Conservation (phyloP, 2,113 vertebrate species). For the Zosterops pallidus region DNA sequence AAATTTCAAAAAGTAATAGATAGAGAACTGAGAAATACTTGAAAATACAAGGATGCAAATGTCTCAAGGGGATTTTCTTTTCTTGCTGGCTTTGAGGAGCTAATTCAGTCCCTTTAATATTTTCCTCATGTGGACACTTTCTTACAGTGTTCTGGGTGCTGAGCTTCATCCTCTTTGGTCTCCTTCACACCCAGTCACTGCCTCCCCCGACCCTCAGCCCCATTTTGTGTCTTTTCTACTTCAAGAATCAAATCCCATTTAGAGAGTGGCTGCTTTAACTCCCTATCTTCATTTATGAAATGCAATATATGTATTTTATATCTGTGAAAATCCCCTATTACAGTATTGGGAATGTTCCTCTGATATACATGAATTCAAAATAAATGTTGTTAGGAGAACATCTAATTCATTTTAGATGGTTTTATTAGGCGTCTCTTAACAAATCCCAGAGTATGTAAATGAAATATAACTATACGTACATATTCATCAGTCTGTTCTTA, state of each 20-base stretch:
- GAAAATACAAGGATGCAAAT: background rate
- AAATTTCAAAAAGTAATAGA: background rate
- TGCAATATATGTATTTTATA: background rate
- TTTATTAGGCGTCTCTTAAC: constrained; percentile 62
- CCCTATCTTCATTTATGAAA: background rate
- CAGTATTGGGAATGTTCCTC: constrained; percentile 18
- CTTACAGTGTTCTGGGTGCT: background rate
- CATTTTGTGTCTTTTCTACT: background rate
- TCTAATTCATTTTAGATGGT: constrained; percentile 58
- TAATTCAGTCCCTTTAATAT: background rate
- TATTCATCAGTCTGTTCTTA: constrained; percentile 71
- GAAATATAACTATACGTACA: constrained; percentile 68
- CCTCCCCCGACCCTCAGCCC: background rate
- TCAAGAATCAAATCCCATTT: background rate
- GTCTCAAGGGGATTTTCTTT: background rate
- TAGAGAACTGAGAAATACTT: background rate
- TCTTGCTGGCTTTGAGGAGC: background rate
- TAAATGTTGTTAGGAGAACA: constrained; percentile 55
- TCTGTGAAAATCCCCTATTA: background rate
- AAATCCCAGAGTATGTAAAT: constrained; percentile 68
- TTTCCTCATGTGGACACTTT: background rate
- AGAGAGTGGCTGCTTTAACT: background rate
- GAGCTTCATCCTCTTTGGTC: background rate
- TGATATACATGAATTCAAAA: constrained; percentile 45
- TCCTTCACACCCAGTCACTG: background rate